phyloP scores from a whole-genome alignment of 2,797 vertebrate species.

The Semotilus atromaculatus region DNA sequence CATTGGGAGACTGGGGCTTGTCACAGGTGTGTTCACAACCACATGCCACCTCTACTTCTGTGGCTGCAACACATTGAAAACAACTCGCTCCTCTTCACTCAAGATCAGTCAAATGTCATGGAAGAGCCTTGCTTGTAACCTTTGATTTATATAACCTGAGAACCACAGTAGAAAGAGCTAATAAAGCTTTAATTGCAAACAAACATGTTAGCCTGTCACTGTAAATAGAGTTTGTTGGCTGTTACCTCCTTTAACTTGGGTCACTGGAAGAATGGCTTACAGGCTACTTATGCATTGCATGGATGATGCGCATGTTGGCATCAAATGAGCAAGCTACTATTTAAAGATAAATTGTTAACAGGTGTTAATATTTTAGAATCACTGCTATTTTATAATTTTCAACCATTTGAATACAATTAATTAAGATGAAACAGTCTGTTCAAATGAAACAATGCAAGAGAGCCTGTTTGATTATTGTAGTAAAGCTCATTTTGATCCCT shows the following conservation, averaged over 20 bases:
- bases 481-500: background rate
- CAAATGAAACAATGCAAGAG: background rate
- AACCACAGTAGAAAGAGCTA: slow-evolving; percentile 18
- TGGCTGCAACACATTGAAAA: background rate
- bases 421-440: background rate
- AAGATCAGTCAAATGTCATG: slow-evolving; percentile 43
- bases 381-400: background rate
- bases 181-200: slow-evolving; percentile 51
- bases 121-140: slow-evolving; percentile 15
- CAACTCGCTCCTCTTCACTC: slow-evolving; percentile 9
- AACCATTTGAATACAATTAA: background rate
- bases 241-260: slow-evolving; percentile 36
- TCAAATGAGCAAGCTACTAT: slow-evolving; percentile 15
- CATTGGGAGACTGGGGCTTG: background rate
- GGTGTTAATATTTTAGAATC: background rate
- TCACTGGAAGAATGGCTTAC: slow-evolving; percentile 42
- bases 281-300: slow-evolving; percentile 24
- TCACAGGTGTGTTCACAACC: background rate
- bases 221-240: slow-evolving; percentile 29
- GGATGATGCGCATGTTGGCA: slow-evolving; percentile 2
- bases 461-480: background rate
- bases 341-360: background rate
- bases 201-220: slow-evolving; percentile 27
- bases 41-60: slow-evolving; percentile 18
- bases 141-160: slow-evolving; percentile 46